phyloP scores from a whole-genome alignment of 2,113 vertebrate genomes.

The Seriola quinqueradiata region DNA sequence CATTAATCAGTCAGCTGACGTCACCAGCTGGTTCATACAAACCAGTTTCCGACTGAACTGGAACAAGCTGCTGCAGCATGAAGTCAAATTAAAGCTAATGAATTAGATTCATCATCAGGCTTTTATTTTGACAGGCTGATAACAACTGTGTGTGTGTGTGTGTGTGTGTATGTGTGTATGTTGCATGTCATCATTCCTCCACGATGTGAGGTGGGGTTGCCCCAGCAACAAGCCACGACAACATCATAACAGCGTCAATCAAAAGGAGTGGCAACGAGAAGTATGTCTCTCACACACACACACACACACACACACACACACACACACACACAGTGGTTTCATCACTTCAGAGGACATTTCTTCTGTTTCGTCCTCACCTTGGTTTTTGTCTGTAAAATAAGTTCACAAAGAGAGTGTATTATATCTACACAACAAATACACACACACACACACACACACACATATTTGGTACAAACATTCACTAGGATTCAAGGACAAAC shows the following conservation, averaged over 20 bases:
- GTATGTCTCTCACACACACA: conserved; percentile 31
- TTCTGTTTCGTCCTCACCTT: too few relatives aligned
- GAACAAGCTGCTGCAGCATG: neutral
- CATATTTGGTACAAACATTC: too few relatives aligned
- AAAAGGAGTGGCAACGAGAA: conserved; percentile 47
- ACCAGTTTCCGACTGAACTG: neutral
- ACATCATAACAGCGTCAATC: conserved; percentile 66
- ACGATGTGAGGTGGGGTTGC: conserved; percentile 48
- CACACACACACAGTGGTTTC: too few relatives aligned
- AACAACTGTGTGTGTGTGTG: neutral
- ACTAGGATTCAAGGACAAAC: too few relatives aligned
- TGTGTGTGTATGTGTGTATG: conserved; percentile 26
- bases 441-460: too few relatives aligned
- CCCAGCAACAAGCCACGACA: conserved; percentile 44
- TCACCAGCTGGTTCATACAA: neutral
- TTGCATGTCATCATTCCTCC: conserved; percentile 32
- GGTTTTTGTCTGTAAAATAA: too few relatives aligned
- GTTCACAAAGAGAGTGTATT: too few relatives aligned
- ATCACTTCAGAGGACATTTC: too few relatives aligned
- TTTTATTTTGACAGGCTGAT: conserved; percentile 51
- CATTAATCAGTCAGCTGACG: neutral
- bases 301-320: conserved; percentile 1
- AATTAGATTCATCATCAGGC: conserved; percentile 13
- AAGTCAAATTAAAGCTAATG: neutral
- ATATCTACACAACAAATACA: too few relatives aligned